phyloP scores from a whole-genome alignment of 2,113 vertebrate genomes.

The Micronycteris hirsuta region DNA sequence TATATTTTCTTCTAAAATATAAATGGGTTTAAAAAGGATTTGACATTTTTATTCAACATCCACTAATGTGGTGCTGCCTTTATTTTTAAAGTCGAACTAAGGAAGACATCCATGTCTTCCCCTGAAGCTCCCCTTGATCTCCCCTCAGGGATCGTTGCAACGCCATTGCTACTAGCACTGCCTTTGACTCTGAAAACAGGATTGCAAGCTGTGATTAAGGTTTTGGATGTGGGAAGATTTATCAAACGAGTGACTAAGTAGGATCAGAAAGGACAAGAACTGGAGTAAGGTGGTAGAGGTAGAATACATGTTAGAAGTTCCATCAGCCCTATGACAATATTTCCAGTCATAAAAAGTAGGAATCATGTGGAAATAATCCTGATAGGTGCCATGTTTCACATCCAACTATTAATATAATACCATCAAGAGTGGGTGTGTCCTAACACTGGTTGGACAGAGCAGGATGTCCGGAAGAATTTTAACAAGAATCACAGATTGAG shows the following conservation, averaged over 20 bases:
- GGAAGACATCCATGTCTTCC: rapidly evolving
- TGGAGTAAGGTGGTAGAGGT: neutral
- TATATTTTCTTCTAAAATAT: too few relatives aligned
- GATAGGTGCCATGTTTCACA: neutral
- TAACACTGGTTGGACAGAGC: neutral
- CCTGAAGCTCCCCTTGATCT: neutral
- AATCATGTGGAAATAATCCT: neutral
- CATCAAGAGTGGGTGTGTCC: rapidly evolving
- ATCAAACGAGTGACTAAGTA: neutral
- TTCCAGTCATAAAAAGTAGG: neutral
- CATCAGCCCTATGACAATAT: neutral
- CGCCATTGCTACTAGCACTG: neutral
- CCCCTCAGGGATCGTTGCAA: rapidly evolving
- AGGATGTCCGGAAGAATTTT: neutral
- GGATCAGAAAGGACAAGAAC: neutral
- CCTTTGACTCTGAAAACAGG: neutral
- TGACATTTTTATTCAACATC: neutral
- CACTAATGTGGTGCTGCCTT: neutral
- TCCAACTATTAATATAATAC: neutral
- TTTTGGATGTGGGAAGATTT: neutral
- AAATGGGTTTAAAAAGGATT: neutral
- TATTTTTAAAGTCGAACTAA: neutral
- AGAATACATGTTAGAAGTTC: neutral
- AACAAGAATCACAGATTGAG: neutral
- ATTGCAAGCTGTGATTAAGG: neutral